Conservation (phyloP, 2,113 vertebrate species). For the Megalops atlanticus region DNA sequence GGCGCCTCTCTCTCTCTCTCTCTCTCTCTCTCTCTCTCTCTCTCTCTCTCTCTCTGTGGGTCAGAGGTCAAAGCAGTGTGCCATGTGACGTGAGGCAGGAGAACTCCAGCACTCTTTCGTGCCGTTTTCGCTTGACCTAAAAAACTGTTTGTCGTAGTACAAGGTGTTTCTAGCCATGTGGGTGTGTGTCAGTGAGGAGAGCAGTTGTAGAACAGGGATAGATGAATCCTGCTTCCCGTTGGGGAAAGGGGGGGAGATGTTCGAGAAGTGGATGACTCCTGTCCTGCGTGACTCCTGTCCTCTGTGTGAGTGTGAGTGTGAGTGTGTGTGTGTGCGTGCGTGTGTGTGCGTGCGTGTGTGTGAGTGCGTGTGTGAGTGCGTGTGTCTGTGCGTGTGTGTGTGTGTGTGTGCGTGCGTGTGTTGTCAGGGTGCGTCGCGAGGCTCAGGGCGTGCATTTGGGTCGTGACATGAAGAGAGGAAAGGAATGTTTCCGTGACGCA, state of each 20-base stretch:
- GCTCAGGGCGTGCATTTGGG: background rate
- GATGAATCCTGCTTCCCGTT: too few relatives aligned
- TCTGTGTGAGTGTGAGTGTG: slow-evolving; percentile 2
- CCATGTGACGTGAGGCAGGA: background rate
- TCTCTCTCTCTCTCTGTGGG: background rate
- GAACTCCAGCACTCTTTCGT: background rate
- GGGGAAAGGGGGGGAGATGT: background rate
- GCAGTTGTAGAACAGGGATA: background rate
- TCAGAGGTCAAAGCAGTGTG: background rate
- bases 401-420: slow-evolving; percentile 18
- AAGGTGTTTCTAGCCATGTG: background rate
- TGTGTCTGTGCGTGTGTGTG: slow-evolving; percentile 24
- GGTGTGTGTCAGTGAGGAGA: background rate
- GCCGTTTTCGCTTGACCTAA: background rate
- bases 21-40: background rate
- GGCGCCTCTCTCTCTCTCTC: background rate
- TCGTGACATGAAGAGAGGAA: slow-evolving; percentile 15
- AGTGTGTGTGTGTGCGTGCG: background rate
- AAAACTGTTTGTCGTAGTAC: background rate
- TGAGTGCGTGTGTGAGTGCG: slow-evolving; percentile 11
- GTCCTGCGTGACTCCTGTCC: background rate
- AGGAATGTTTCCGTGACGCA: slow-evolving; percentile 58
- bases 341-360: background rate
- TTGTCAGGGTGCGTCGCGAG: background rate
- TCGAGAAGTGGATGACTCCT: background rate